Base-by-base conservation (phyloP, 2,797 vertebrate species). In the Gymnoscopelus braueri region DNA sequence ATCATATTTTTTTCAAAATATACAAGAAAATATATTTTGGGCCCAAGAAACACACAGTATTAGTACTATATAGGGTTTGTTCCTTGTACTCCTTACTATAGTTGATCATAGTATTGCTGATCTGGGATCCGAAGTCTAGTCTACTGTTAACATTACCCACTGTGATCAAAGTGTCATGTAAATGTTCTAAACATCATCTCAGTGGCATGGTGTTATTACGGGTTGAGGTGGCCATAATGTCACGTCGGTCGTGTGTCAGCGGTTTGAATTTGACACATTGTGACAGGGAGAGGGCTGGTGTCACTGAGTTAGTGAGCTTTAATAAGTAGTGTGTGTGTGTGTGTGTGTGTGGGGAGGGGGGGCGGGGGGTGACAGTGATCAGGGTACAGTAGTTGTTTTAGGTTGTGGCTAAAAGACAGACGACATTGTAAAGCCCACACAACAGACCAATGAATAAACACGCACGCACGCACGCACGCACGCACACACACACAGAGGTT, bases 161-260 rank as follows among this genome's bases (percentile, higher is more conserved):
- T 9, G 39, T 10, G 39, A 44, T 44, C 7, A 44, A 44, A 44
- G 8, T 44, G 39, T 44, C 39, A 44, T 44, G 39, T 44, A 44
- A 44, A 8, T 44, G 39, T 44, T 8, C 9, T 44, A 44, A 44
- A 44, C 39, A 39, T 39, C 5, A 6, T 39, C 39, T 44, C 39
- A 81, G 87, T 84, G 84, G 79, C 82, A 73, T 71, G 3, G 59
- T 84, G 77, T 86, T 72, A 74, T 84, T 79, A 79, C 63, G 76
- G 67, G 52, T 78, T 74, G 8, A 71, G 67, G 62, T 72, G 60
- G 71, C 63, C 59, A 74, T 80, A 74, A 74, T 74, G 69, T 80
- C 68, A 52, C 78, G 67, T 82, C 48, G 84, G 51, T 4, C 53
- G 54, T 19, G 5, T 3, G 19, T 83, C 70, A 72, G 82, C 52